Conservation (phyloP, 2,797 vertebrate genomes). For the Bufotes viridis region DNA sequence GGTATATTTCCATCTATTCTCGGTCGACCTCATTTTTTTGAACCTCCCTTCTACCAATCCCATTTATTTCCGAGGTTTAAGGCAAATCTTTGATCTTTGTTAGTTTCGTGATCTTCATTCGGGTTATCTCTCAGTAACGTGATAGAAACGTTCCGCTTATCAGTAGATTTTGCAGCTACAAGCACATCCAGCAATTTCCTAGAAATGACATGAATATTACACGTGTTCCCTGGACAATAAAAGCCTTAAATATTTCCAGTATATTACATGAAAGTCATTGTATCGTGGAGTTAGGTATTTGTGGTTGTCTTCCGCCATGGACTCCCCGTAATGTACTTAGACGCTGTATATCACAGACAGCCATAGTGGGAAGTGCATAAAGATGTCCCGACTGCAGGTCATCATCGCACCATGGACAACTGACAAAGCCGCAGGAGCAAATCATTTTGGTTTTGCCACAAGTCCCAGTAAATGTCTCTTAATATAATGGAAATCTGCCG, state of each 20-base stretch:
- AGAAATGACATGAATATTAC: slow-evolving; percentile 6
- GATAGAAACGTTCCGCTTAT: slow-evolving; percentile 9
- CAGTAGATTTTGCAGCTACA: not conserved
- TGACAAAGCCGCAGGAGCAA: not conserved
- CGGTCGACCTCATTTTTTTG: not conserved
- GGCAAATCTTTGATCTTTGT: slow-evolving; percentile 6
- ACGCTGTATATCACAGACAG: not conserved
- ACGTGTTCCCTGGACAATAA: not conserved
- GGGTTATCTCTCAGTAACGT: not conserved
- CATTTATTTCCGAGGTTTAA: not conserved
- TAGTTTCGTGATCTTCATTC: slow-evolving; percentile 16
- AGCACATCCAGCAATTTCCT: not conserved
- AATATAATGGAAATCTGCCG: not conserved
- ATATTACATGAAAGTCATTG: not conserved
- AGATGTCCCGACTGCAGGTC: not conserved
- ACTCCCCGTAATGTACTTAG: not conserved
- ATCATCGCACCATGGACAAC: not conserved
- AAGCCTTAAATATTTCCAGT: not conserved
- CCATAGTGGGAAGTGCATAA: not conserved
- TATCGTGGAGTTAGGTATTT: slow-evolving; percentile 8
- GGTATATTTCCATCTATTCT: not conserved
- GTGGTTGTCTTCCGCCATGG: not conserved
- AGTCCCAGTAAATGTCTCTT: too few species aligned
- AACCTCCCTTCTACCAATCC: too few species aligned
- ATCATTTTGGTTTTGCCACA: not conserved